Evolutionary conservation across 2,113 vertebrate species (phyloP), one percentile per base, ranked within the genome.

Genomic region (Neoarius graeffei): DNA sequence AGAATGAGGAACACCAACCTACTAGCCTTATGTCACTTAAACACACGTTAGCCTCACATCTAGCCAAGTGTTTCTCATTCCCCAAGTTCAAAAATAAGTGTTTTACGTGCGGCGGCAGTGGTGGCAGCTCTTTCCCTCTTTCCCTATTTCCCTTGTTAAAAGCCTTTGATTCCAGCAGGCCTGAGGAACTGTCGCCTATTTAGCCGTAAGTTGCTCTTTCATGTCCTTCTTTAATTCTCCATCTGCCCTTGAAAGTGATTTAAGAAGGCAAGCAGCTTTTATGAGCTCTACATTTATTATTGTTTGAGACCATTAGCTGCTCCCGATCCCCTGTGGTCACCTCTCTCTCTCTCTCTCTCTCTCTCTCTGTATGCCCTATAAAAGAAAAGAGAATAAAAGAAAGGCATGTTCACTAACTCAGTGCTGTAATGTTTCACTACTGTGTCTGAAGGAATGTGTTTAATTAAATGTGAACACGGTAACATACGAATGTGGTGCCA

Each of bases 171-270:
- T 91, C 59, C 50, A 71, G 80, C 76, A 85, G 59, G 79, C 87
- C 48, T 25, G 57, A 83, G 83, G 87, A 88, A 92, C 92, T 84
- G 87, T 54, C 89, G 71, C 76, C 93, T 91, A 91, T 93, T 94
- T 94, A 93, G 87, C 85, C 85, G 79, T 90, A 89, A 94, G 91
- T 92, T 89, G 91, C 93, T 94, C 93, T 94, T 95, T 94, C 90
- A 95, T 93, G 92, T 94, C 94, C 94, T 92, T 90, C 93, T 93
- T 94, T 87, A 92, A 93, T 93, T 92, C 91, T 57, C 89, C 88
- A 90, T 92, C 90, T 91, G 84, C 90, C 87, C 86, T 87, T 91
- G 89, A 89, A 86, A 91, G 85, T 85, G 88, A 90, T 84, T 90
- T 87, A 89, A 73, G 84, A 87, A 85, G 69, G 11, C 71, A 15